Base-by-base conservation (phyloP, 2,797 vertebrate genomes). In the Pempheris klunzingeri region DNA sequence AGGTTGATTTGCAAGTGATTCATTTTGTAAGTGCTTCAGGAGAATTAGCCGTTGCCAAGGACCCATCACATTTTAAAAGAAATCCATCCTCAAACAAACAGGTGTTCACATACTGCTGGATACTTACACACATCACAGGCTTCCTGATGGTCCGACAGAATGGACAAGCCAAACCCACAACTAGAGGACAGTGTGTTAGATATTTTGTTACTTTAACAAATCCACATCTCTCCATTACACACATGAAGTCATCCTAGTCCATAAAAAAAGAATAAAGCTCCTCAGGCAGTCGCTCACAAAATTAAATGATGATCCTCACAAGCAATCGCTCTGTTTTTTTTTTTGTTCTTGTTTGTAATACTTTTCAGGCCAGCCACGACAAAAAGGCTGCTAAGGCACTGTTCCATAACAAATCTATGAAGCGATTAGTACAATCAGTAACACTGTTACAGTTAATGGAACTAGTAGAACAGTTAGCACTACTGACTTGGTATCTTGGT, bases 61-160 rank as follows among this genome's bases (percentile, higher is more conserved):
- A 78, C 44, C n/a, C 46, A 14, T 4, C 6, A 2, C 63, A 71
- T 60, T 75, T 76, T 43, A 84, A 76, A 73, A 79, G 61, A 77
- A 87, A 86, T 83, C 69, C 12, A 86, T 83, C 8, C 34, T 24
- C 17, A 71, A 74, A 73, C 34, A 73, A 86, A 64, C 34, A 65
- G 18, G 39, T 62, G 43, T 53, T 62, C 59, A 41, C 68, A 77
- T 18, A 66, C 67, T 5, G 1, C 57, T 57, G 52, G n/a, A 67
- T 24, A 36, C 50, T 61, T 55, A 5, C 22, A 55, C 70, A 22
- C 26, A 28, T 71, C 34, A 46, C 18, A 49, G 18, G 26, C 34
- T 53, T 57, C 28, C 57, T 44, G 38, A 55, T 38, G 32, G 71
- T 58, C 32, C 36, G 36, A 54, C 43, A 54, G 28, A n/a, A 66